These are phyloP conservation scores for Amorpha juglandis DNA, from an alignment of 2,888 invertebrate species.

Conservation along the genomic window DNA sequence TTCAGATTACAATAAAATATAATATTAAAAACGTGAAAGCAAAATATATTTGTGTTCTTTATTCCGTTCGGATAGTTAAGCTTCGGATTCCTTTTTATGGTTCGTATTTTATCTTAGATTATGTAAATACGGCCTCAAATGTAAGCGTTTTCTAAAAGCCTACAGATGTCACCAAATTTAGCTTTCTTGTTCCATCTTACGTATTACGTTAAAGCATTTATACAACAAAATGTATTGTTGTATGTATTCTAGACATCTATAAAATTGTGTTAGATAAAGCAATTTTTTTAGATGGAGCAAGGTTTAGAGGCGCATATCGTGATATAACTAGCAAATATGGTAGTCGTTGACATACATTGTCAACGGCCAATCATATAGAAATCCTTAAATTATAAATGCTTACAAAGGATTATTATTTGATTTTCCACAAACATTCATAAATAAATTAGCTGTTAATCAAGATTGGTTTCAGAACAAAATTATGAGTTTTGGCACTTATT, in stretches of 20 bases:
- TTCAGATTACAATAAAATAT: not conserved
- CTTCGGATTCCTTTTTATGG: constrained; percentile 30
- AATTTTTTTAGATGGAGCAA: too few species aligned
- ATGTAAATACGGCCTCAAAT: constrained; percentile 39
- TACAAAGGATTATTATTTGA: too few species aligned
- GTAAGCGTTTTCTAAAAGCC: constrained; percentile 36
- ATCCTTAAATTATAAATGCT: too few species aligned
- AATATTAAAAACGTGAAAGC: constrained; percentile 2
- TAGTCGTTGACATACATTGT: too few species aligned
- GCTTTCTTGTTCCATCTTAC: constrained; percentile 12
- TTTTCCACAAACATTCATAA: too few species aligned
- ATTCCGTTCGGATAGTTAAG: constrained; percentile 12
- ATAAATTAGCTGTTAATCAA: too few species aligned
- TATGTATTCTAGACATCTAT: not conserved
- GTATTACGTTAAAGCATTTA: not conserved
- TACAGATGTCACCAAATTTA: constrained; percentile 27
- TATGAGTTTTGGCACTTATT: too few species aligned
- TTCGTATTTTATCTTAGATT: constrained; percentile 41
- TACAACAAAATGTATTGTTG: not conserved
- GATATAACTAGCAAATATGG: too few species aligned
- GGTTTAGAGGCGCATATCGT: too few species aligned
- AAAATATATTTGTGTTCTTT: constrained; percentile 17
- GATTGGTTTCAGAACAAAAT: too few species aligned
- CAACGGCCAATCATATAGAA: too few species aligned
- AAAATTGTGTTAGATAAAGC: not conserved